A percentile compares a stretch with the other conserved stretches of the same genome.
These are phyloP conservation scores for Eudemis profundana DNA, from an alignment of 2,888 invertebrate species.

Conservation along the genomic window DNA sequence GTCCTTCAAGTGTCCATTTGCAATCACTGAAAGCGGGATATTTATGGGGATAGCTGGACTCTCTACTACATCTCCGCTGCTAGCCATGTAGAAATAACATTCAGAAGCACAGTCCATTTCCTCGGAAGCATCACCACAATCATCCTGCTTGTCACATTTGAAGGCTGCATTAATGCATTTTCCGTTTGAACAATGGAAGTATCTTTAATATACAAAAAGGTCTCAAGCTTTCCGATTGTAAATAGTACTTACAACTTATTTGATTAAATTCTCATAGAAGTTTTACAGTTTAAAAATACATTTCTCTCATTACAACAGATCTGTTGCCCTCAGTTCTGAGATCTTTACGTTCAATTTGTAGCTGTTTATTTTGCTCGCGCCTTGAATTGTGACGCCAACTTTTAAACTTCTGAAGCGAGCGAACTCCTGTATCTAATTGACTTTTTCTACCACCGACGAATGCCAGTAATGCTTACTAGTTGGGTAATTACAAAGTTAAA, in stretches of 20 bases:
- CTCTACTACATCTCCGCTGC: slow-evolving; percentile 97
- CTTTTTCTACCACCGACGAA: slow-evolving; percentile 34
- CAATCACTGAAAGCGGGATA: slow-evolving; percentile 96
- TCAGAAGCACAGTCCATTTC: slow-evolving; percentile 95
- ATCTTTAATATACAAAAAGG: too few species aligned
- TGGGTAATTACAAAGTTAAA: slow-evolving; percentile 30
- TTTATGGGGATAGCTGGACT: slow-evolving; percentile 97
- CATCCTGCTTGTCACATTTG: slow-evolving; percentile 96
- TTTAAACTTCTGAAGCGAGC: slow-evolving; percentile 28
- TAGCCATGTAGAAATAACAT: slow-evolving; percentile 96
- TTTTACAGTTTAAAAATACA: neutral
- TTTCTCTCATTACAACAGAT: neutral
- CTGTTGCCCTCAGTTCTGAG: neutral
- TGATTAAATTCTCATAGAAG: neutral
- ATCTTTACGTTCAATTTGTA: slow-evolving; percentile 19
- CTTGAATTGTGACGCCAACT: slow-evolving; percentile 33
- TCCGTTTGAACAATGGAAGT: slow-evolving; percentile 96
- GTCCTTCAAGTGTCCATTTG: slow-evolving; percentile 98
- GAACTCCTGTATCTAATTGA: slow-evolving; percentile 42
- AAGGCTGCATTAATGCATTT: slow-evolving; percentile 96
- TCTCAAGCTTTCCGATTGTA: too few species aligned
- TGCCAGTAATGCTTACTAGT: slow-evolving; percentile 16
- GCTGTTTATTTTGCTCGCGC: slow-evolving; percentile 20
- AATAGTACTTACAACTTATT: too few species aligned
- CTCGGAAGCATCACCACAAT: slow-evolving; percentile 96